Evolutionary conservation across 2,113 vertebrate species (phyloP).

Genomic region (Mus spicilegus): DNA sequence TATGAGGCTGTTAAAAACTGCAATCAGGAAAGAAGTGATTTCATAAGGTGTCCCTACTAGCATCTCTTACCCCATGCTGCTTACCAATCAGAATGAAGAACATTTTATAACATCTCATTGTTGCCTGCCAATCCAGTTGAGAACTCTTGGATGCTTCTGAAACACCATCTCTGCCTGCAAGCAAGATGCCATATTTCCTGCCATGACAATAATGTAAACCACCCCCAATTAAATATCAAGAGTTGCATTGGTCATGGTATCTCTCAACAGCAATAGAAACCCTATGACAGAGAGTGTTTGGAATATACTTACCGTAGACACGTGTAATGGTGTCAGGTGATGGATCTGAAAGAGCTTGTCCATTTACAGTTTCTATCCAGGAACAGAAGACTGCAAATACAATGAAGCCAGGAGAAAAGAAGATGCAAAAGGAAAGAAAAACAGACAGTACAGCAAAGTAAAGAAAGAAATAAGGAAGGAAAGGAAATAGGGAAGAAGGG

Average conservation of each 20-base stretch:
- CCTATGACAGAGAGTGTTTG: background rate
- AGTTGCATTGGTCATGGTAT: background rate
- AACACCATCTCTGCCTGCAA: background rate
- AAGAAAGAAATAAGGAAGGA: background rate
- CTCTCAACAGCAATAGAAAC: background rate
- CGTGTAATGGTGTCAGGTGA: background rate
- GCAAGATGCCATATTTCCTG: background rate
- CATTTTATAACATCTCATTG: too few species aligned
- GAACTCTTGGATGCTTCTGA: background rate
- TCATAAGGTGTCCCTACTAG: too few species aligned
- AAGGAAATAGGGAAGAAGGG: background rate
- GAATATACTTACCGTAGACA: background rate
- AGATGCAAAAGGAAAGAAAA: background rate
- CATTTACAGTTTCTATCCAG: background rate
- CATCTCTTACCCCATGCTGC: too few species aligned
- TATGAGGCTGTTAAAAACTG: too few species aligned
- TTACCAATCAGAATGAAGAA: too few species aligned
- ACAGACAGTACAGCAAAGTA: background rate
- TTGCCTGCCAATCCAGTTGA: background rate
- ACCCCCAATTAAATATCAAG: background rate
- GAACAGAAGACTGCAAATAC: background rate
- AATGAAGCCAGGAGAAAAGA: background rate
- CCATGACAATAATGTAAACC: background rate
- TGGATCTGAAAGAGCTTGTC: background rate
- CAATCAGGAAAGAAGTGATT: too few species aligned